phyloP scores from a whole-genome alignment of 2,797 vertebrate species.

The Bradypus variegatus region DNA sequence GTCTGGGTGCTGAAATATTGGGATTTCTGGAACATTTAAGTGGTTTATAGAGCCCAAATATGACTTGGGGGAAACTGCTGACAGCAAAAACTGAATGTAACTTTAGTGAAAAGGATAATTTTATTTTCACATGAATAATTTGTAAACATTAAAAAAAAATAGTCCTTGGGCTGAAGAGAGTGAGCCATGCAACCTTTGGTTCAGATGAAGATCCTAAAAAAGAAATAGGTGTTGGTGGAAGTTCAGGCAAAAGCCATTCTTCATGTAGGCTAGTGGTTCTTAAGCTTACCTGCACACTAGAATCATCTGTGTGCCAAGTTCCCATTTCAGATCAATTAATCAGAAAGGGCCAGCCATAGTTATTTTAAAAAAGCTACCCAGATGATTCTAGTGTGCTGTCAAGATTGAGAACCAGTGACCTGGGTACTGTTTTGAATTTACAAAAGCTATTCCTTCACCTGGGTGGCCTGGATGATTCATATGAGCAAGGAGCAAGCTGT shows the following conservation, averaged over 20 bases:
- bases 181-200: neutral
- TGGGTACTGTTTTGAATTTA: slow-evolving; percentile 47
- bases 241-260: neutral
- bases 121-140: slow-evolving; percentile 14
- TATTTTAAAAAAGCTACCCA: slow-evolving; percentile 42
- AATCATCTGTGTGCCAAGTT: slow-evolving; percentile 35
- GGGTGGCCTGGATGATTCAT: slow-evolving; percentile 25
- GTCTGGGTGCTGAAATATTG: neutral
- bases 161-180: neutral
- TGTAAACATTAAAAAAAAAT: neutral
- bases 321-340: slow-evolving; percentile 32
- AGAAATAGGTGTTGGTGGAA: slow-evolving; percentile 15
- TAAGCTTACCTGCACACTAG: slow-evolving; percentile 15
- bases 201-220: slow-evolving; percentile 34
- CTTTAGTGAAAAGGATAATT: slow-evolving; percentile 19
- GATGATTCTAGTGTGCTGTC: slow-evolving; percentile 41
- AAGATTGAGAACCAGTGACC: slow-evolving; percentile 38
- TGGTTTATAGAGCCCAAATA: neutral
- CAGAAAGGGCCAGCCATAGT: slow-evolving; percentile 31
- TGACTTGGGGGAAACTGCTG: neutral
- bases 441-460: slow-evolving; percentile 39
- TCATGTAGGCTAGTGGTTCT: slow-evolving; percentile 20
- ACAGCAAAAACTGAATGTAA: slow-evolving; percentile 11
- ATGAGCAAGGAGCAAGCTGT: slow-evolving; percentile 28
- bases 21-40: neutral